Evolutionary conservation across 2,113 vertebrate genomes (phyloP), one percentile per base, ranked within the genome.

Genomic region (Erythrolamprus reginae): DNA sequence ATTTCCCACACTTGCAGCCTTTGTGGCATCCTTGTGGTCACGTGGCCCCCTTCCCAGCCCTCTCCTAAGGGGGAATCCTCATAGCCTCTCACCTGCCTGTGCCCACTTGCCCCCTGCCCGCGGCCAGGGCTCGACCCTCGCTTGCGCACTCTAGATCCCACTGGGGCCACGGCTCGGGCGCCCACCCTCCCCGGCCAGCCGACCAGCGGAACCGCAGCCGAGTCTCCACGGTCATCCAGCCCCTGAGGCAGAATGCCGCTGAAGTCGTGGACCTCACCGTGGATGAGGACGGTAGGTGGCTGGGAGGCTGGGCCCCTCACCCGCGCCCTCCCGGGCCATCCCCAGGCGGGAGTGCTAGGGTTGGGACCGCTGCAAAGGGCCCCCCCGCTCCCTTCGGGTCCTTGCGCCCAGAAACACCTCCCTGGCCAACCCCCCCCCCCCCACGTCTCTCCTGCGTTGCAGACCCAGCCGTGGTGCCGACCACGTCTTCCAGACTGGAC

Each of bases 201-300:
- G 99, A 99, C 88, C 96, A 97, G 45, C 97, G 99, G 2, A 98
- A 96, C 94, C 98, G 99, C 89, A 99, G 98, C 94, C 94, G 99
- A 45, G 94, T 99, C 92, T 99, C 98, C 95, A 99, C 99, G 0
- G 99, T 99, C 95, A 99, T 99, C 94, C 99, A 99, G 94, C 99
- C 99, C 0, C 96, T 99, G 92, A 97, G 99, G 85, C 99, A 99
- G 96, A 99, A 95, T 10, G 97, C 98, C 2, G 98, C 98, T 0
- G 99, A 99, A 96, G 99, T 99, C 48, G 99, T 99, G 95, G 99
- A 99, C 95, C 98, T 99, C 93, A 99, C 99, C 0, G 98, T 99
- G 82, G 99, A 99, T 94, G 99, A 99, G 96, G 99, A 99, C 90
- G 99, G 99, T 99, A 95, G 96, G 97, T 89, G 23, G 5, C 8